phyloP scores from a whole-genome alignment of 37 sponge, comb jelly and placozoan species.

The Eunapius fragilis region DNA sequence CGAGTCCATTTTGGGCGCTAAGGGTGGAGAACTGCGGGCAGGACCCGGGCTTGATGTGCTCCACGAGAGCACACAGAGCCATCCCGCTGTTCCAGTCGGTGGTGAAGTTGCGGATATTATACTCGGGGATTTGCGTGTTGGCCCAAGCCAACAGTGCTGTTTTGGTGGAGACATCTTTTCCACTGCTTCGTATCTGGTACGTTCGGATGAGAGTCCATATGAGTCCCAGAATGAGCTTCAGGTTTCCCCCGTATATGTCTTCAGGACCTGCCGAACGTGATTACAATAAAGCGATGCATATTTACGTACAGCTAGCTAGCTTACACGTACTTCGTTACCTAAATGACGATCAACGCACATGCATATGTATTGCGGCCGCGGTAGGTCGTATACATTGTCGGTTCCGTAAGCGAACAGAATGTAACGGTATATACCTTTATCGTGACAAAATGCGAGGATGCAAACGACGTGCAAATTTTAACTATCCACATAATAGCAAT shows the following conservation, averaged over 20 bases:
- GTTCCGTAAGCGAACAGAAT: too few species aligned
- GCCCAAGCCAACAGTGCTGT: conserved; percentile 89
- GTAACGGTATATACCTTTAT: too few species aligned
- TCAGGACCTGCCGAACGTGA: conserved; percentile 79
- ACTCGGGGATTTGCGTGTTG: conserved; percentile 73
- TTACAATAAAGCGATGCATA: too few species aligned
- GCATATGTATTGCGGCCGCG: too few species aligned
- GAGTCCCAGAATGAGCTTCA: conserved; percentile 93
- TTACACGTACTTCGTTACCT: too few species aligned
- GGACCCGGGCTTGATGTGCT: conserved; percentile 77
- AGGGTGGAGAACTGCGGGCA: conserved; percentile 80
- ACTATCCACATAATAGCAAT: too few species aligned
- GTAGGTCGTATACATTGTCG: too few species aligned
- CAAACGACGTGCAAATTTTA: too few species aligned
- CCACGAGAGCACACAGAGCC: conserved; percentile 83
- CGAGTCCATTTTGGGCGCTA: conserved; percentile 43
- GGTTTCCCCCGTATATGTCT: conserved; percentile 87
- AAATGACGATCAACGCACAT: too few species aligned
- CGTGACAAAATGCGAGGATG: too few species aligned
- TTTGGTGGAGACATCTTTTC: conserved; percentile 76
- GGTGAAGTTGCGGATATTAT: conserved; percentile 80
- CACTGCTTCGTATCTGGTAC: conserved; percentile 85
- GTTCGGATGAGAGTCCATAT: conserved; percentile 93
- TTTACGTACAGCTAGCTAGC: too few species aligned
- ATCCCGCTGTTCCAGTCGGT: conserved; percentile 92